These are phyloP conservation scores for Octodon degus DNA, from an alignment of 2,113 vertebrate genomes.

Conservation along the genomic window DNA sequence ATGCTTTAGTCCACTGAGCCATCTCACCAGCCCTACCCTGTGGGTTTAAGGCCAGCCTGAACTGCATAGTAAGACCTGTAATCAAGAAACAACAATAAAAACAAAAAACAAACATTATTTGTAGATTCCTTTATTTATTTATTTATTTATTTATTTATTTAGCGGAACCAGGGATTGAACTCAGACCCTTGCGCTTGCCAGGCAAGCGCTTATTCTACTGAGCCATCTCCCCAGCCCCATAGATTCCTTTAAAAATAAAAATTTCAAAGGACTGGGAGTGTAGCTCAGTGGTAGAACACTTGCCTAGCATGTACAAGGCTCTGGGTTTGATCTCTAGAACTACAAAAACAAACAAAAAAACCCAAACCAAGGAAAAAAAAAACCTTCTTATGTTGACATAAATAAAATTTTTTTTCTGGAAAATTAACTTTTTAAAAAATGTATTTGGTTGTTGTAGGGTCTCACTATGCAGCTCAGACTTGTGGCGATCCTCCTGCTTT, in stretches of 20 bases:
- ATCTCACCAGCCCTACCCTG: too few species aligned
- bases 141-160: too few species aligned
- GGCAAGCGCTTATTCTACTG: too few species aligned
- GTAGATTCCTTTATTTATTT: not conserved
- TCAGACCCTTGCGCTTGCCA: too few species aligned
- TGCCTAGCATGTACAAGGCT: not conserved
- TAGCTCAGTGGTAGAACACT: not conserved
- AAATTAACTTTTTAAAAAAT: not conserved
- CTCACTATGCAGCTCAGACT: too few species aligned
- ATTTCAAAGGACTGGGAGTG: not conserved
- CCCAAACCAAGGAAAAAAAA: not conserved
- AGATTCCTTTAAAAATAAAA: not conserved
- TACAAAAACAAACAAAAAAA: not conserved
- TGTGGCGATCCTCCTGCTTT: too few species aligned
- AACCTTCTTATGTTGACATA: not conserved
- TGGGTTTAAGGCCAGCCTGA: not conserved
- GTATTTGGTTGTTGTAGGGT: too few species aligned
- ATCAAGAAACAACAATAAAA: not conserved
- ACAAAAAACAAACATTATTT: not conserved
- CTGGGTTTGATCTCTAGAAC: not conserved
- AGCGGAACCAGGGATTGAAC: too few species aligned
- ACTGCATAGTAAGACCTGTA: not conserved
- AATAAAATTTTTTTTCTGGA: not conserved
- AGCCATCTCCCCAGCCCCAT: too few species aligned
- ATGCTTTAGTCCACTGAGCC: too few species aligned